Conservation (phyloP, 2,888 invertebrate genomes). For the Leptinotarsa haldemani region DNA sequence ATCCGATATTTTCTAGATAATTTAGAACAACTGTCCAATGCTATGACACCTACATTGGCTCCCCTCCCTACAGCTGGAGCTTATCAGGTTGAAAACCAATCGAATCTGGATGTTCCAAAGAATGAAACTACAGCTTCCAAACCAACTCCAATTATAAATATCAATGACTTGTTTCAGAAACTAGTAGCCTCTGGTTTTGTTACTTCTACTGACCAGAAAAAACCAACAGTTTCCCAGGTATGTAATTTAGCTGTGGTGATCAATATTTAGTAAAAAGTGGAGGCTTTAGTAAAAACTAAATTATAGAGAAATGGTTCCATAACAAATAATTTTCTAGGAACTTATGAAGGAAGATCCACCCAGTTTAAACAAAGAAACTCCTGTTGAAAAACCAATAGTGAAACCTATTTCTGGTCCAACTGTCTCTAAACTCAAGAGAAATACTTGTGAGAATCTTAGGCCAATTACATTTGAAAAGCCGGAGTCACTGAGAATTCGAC, state of each 20-base stretch:
- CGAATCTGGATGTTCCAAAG: conserved; percentile 3
- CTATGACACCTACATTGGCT: conserved; percentile 70
- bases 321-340: neutral
- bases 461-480: conserved; percentile 76
- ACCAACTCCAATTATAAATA: conserved; percentile 68
- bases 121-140: conserved; percentile 37
- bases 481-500: conserved; percentile 79
- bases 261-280: neutral
- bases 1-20: conserved; percentile 62
- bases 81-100: conserved; percentile 68
- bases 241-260: neutral
- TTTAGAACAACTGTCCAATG: conserved; percentile 75
- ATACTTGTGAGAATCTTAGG: conserved; percentile 66
- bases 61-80: conserved; percentile 59
- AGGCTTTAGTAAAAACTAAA: too few relatives aligned
- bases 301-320: too few relatives aligned
- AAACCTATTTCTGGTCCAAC: conserved; percentile 19
- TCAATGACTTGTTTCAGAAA: conserved; percentile 86
- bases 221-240: conserved; percentile 30
- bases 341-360: neutral
- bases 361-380: conserved; percentile 5
- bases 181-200: conserved; percentile 88
- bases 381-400: neutral
- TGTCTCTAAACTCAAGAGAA: conserved; percentile 38
- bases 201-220: conserved; percentile 57